These are phyloP conservation scores for Bursaphelenchus okinawaensis DNA, from an alignment of 2,888 invertebrate genomes.

Conservation along the genomic window DNA sequence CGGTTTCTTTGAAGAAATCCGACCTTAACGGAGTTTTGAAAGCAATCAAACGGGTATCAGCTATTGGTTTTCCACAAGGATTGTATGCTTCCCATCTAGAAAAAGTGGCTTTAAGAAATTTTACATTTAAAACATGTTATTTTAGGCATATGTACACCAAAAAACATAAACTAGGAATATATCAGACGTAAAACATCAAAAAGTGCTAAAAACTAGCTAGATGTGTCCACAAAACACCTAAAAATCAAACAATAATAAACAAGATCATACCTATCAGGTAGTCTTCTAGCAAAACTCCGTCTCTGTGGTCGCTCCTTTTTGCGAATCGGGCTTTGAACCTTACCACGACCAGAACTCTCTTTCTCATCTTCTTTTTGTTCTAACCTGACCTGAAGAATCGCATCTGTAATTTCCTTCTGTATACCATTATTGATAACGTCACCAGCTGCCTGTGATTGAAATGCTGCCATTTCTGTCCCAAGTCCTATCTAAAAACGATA, in stretches of 20 bases:
- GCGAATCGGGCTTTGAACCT: not conserved
- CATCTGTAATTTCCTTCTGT: not conserved
- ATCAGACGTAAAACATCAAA: not conserved
- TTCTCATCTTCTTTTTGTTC: not conserved
- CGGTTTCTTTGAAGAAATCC: slow-evolving; percentile 16
- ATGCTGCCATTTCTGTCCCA: too few species aligned
- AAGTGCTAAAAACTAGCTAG: too few species aligned
- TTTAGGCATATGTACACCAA: not conserved
- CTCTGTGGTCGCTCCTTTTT: not conserved
- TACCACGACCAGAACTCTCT: not conserved
- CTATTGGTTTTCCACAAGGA: slow-evolving; percentile 65
- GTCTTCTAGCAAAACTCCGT: not conserved
- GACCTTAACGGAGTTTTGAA: slow-evolving; percentile 70
- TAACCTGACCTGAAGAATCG: not conserved
- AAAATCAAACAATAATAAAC: not conserved
- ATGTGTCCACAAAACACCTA: not conserved
- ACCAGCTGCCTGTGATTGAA: too few species aligned
- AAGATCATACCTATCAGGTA: not conserved
- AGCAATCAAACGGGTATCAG: slow-evolving; percentile 69
- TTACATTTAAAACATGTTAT: not conserved
- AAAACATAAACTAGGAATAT: not conserved
- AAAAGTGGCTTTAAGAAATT: slow-evolving; percentile 13
- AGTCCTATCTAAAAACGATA: too few species aligned
- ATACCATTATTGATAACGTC: too few species aligned
- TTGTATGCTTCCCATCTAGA: slow-evolving; percentile 59